Conservation (phyloP, 2,113 vertebrate species). For the Eolophus roseicapilla region DNA sequence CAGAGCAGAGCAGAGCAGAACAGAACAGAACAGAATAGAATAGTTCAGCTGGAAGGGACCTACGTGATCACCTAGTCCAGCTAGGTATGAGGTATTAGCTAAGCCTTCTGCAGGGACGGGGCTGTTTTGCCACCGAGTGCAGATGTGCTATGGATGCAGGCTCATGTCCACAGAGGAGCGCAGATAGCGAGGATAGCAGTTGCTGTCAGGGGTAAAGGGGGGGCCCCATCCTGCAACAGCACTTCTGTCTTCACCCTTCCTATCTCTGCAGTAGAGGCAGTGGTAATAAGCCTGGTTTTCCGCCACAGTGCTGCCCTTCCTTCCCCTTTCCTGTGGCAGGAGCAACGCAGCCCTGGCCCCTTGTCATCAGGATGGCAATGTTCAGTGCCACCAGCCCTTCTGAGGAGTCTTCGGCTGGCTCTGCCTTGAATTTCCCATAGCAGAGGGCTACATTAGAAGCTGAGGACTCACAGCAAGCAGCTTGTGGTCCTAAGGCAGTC, state of each 20-base stretch:
- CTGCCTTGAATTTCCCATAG: neutral
- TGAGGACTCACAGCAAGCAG: neutral
- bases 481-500: neutral
- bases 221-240: constrained; percentile 4
- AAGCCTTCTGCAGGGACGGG: neutral
- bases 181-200: neutral
- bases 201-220: neutral
- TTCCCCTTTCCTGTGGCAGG: constrained; percentile 52
- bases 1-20: neutral
- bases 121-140: neutral
- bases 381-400: neutral
- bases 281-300: constrained; percentile 7
- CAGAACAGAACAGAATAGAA: neutral
- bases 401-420: neutral
- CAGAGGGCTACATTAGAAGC: neutral
- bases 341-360: neutral
- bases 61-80: neutral
- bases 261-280: neutral
- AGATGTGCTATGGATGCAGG: neutral
- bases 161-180: neutral
- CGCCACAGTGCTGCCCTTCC: constrained; percentile 24
- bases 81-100: neutral
- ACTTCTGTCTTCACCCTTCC: constrained; percentile 27
- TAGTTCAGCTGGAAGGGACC: neutral
- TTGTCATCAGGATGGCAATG: neutral